Evolutionary conservation across 2,113 vertebrate genomes (phyloP).

Genomic region (Bujurquina vittata): DNA sequence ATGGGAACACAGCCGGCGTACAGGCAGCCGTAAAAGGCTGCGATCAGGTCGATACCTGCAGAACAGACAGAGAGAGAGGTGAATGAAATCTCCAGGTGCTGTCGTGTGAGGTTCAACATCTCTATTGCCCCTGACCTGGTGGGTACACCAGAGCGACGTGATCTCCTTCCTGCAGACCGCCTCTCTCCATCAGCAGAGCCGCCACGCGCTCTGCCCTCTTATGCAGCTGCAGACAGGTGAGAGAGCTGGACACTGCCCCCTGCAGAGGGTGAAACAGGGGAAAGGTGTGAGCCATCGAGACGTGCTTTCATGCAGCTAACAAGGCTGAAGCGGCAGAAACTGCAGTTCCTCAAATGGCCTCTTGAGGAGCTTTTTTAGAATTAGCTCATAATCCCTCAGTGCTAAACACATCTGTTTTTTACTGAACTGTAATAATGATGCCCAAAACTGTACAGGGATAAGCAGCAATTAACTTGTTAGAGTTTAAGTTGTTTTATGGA

Average conservation of each 20-base stretch:
- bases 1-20: conserved; percentile 98
- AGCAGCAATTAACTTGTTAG: too few relatives aligned
- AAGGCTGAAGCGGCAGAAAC: neutral
- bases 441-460: neutral
- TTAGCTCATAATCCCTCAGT: neutral
- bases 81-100: neutral
- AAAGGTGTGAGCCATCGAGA: neutral
- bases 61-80: conserved; percentile 23
- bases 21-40: conserved; percentile 94
- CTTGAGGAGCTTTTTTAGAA: neutral
- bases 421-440: neutral
- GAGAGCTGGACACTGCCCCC: conserved; percentile 95
- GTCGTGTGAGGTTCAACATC: too few relatives aligned
- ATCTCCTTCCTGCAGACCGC: conserved; percentile 94
- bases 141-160: conserved; percentile 97
- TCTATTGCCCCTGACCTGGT: conserved; percentile 77
- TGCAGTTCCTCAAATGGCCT: neutral
- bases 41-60: conserved; percentile 95
- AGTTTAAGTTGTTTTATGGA: neutral
- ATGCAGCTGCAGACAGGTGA: conserved; percentile 97
- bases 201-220: conserved; percentile 95
- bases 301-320: neutral
- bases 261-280: conserved; percentile 43
- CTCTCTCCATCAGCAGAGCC: conserved; percentile 93
- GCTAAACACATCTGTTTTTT: neutral